These are phyloP conservation scores for Cathartes aura DNA, from an alignment of 2,113 vertebrate species.

Conservation along the genomic window DNA sequence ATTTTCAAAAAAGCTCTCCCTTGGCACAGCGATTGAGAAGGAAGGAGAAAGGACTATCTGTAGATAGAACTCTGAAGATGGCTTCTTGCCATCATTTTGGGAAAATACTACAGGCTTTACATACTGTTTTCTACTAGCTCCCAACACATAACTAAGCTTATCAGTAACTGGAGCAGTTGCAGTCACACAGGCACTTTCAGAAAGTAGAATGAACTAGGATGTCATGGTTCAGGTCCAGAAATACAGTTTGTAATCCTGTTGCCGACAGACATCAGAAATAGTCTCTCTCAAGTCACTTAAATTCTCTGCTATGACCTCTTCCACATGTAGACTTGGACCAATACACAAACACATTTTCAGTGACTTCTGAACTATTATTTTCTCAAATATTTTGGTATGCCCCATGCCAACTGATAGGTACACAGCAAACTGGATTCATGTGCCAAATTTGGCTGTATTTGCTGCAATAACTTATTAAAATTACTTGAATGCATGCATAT, in stretches of 20 bases:
- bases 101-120: not conserved
- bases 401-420: not conserved
- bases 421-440: not conserved
- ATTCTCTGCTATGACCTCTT: not conserved
- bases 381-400: not conserved
- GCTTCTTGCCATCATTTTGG: not conserved
- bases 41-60: not conserved
- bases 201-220: not conserved
- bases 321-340: not conserved
- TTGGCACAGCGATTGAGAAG: not conserved
- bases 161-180: not conserved
- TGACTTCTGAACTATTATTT: not conserved
- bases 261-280: not conserved
- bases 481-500: not conserved
- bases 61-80: not conserved
- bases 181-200: not conserved
- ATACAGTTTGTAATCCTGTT: not conserved
- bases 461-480: not conserved
- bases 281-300: not conserved
- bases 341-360: not conserved
- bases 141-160: not conserved
- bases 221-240: not conserved
- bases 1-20: not conserved
- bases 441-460: not conserved
- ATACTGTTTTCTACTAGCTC: not conserved